These are phyloP conservation scores for Riptortus pedestris DNA, from an alignment of 1,140 invertebrate genomes.

Conservation along the genomic window DNA sequence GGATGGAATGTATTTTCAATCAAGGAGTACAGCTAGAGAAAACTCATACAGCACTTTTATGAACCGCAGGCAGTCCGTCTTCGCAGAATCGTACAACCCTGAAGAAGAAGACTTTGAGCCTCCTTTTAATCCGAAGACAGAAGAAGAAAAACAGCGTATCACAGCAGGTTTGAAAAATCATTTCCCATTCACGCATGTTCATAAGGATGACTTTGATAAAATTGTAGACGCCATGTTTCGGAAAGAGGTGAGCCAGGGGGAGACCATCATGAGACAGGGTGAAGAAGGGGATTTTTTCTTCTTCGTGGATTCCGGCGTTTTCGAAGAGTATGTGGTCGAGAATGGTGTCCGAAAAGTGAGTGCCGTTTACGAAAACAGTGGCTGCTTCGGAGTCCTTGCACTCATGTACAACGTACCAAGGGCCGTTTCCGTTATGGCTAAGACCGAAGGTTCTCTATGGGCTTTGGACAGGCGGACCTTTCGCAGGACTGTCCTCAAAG, in stretches of 20 bases:
- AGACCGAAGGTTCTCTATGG: constrained; percentile 77
- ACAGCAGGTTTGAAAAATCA: not conserved
- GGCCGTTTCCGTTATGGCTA: constrained; percentile 76
- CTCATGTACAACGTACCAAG: constrained; percentile 95
- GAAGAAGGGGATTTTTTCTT: constrained; percentile 21
- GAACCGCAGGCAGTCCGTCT: not conserved
- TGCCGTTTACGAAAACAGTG: constrained; percentile 71
- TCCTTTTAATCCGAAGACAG: not conserved
- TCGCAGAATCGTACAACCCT: not conserved
- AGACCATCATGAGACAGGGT: constrained; percentile 9
- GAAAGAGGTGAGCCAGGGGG: constrained; percentile 1
- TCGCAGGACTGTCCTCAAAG: constrained; percentile 87
- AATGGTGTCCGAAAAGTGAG: not conserved
- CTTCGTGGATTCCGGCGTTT: constrained; percentile 7
- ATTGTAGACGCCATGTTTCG: constrained; percentile 18
- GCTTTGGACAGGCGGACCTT: constrained; percentile 94
- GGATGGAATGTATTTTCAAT: too few species aligned
- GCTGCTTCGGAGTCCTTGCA: constrained; percentile 91
- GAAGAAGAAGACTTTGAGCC: not conserved
- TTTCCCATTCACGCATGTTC: not conserved
- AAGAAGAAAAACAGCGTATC: constrained; percentile 3
- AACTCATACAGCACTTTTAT: too few species aligned
- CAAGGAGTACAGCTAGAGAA: too few species aligned
- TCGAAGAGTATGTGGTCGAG: not conserved
- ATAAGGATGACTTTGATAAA: not conserved